Evolutionary conservation across 2,113 vertebrate species (phyloP).

Genomic region (Catharus fuscescens): DNA sequence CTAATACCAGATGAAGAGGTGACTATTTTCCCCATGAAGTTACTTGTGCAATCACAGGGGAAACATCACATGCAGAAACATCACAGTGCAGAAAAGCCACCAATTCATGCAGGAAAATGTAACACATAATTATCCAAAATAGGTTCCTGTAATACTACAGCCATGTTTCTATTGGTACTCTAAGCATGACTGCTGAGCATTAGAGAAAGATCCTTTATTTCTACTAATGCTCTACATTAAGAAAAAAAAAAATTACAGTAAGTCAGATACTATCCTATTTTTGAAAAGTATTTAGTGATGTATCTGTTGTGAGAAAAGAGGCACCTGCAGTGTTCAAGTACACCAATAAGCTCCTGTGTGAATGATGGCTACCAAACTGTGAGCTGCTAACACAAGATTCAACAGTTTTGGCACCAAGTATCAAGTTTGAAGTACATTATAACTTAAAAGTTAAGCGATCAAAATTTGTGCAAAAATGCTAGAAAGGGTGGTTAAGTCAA

Average conservation of each 20-base stretch:
- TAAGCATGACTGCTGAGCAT: not conserved
- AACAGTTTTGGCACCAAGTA: not conserved
- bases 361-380: not conserved
- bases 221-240: not conserved
- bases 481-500: not conserved
- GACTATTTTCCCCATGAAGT: not conserved
- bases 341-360: not conserved
- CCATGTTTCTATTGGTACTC: not conserved
- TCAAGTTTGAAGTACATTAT: not conserved
- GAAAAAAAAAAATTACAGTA: not conserved
- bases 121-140: not conserved
- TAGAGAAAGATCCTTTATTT: constrained; percentile 9
- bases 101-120: not conserved
- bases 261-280: not conserved
- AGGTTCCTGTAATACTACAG: not conserved
- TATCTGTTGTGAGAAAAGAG: not conserved
- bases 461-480: not conserved
- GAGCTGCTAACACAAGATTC: not conserved
- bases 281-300: not conserved
- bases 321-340: not conserved
- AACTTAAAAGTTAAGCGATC: not conserved
- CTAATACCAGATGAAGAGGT: not conserved
- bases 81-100: constrained; percentile 18
- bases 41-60: not conserved
- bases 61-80: not conserved